Base-by-base conservation (phyloP, 1,140 invertebrate genomes). In the Drosophila santomea region DNA sequence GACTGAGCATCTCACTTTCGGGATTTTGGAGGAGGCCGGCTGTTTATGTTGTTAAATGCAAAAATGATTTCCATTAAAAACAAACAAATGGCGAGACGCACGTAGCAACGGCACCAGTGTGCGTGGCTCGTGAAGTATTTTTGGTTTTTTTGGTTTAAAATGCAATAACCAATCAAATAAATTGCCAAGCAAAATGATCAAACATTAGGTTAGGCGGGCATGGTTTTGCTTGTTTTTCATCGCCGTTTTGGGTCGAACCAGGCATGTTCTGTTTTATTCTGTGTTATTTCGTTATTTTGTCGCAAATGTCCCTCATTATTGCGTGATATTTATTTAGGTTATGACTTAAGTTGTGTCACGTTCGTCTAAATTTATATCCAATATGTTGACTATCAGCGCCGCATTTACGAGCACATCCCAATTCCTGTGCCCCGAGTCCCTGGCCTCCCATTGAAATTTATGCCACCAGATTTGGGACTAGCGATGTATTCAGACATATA, bases 291-390 rank as follows among this genome's bases (percentile, higher is more conserved):
- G 50, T 52, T 69, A 78, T 86, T 88, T 88, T 88, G 79, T 84
- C 73, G 84, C 84, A 88, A 88, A 89, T 88, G 84, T 84, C 61
- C 58, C 84, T 89, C 84, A 89, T 89, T 89, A 89, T 89, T 80
- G 84, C 84, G 84, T 89, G 84, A 89, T 89, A 89, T 89, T 89
- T 89, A 89, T 89, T 89, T 89, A 89, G 84, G 84, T 89, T 89
- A 89, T 89, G 84, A 89, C 84, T 89, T 89, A 89, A 89, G 84
- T 89, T 89, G 83, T 84, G 84, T 89, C 84, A 89, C 84, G 84
- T 89, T 72, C 84, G 80, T 72, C 58, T 67, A 59, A 89, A 89
- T 89, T 89, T 89, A 89, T 89, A 84, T 84, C 80, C 84, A 89
- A 89, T 89, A 86, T 86, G 83, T 88, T 83, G 79, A 78, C 78